Evolutionary conservation across 1,140 invertebrate genomes (phyloP).

Genomic region (Homalodisca vitripennis): DNA sequence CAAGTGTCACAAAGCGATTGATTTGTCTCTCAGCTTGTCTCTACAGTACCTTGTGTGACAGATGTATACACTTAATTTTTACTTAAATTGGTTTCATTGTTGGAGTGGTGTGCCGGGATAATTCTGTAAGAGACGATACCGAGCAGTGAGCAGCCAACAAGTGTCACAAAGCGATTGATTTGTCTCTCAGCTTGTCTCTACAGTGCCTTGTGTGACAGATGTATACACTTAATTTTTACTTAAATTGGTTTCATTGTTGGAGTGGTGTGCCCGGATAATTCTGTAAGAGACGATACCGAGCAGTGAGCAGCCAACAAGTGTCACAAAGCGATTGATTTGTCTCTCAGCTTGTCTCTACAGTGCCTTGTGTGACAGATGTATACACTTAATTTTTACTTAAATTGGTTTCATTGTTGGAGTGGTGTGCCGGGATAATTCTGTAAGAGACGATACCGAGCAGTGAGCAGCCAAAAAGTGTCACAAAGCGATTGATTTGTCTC

Average conservation of each 20-base stretch:
- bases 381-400: too few relatives aligned
- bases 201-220: too few relatives aligned
- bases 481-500: too few relatives aligned
- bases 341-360: too few relatives aligned
- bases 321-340: too few relatives aligned
- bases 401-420: slow-evolving; percentile 19
- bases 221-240: too few relatives aligned
- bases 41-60: too few relatives aligned
- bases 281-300: neutral
- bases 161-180: too few relatives aligned
- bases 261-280: neutral
- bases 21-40: too few relatives aligned
- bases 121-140: neutral
- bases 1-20: neutral
- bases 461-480: neutral
- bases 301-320: neutral
- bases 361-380: too few relatives aligned
- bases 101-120: neutral
- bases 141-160: neutral
- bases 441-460: neutral
- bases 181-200: too few relatives aligned
- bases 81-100: slow-evolving; percentile 28
- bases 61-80: too few relatives aligned
- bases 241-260: slow-evolving; percentile 24
- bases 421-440: neutral